Base-by-base conservation (phyloP, 2,113 vertebrate genomes). In the Psephotus haematonotus region DNA sequence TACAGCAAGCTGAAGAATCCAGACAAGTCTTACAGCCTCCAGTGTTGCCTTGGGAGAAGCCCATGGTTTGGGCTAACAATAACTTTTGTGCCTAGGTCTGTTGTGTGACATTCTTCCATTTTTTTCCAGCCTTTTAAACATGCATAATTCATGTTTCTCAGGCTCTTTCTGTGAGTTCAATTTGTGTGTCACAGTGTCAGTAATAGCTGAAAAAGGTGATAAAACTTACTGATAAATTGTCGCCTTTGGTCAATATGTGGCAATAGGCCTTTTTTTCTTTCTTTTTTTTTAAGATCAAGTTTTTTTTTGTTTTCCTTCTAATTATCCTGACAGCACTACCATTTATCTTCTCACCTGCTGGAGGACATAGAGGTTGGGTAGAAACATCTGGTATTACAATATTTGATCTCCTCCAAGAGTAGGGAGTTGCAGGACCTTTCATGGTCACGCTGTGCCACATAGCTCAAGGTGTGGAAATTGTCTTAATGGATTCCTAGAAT, bases 401-500 rank as follows among this genome's bases (percentile, higher is more conserved):
- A 3, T 2, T 8, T 18, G 27, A 14, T 25, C 28, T 33, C 25
- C 19, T 55, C 24, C 55, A 28, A 18, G 63, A 33, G 13, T 1
- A 35, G 41, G 27, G 17, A 33, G 25, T 9, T 35, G 70, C 16
- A 27, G 35, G 15, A 27, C 1, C 37, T 35, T 31, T 14, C 6
- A 0, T 2, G 16, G 55, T 74, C 43, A 10, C 0, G 0, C 65
- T 31, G 25, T 24, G 49, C 59, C 1, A 0, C 29, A 1, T 10
- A 10, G 57, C 69, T 67, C 0, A 2, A 1, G 7, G 13, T 18
- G 33, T 8, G 29, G 53, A 14, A 78, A 31, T 24, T 33, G 6
- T 17, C 41, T 22, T 22, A 31, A 7, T 3, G 18, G 44, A 5
- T 37, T 46, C 22, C 28, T 22, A 6, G 24, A 47, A 13, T 15